A percentile compares a stretch with the other conserved stretches of the same genome.
Conservation (phyloP, 2,113 vertebrate genomes). For the Mirounga angustirostris region DNA sequence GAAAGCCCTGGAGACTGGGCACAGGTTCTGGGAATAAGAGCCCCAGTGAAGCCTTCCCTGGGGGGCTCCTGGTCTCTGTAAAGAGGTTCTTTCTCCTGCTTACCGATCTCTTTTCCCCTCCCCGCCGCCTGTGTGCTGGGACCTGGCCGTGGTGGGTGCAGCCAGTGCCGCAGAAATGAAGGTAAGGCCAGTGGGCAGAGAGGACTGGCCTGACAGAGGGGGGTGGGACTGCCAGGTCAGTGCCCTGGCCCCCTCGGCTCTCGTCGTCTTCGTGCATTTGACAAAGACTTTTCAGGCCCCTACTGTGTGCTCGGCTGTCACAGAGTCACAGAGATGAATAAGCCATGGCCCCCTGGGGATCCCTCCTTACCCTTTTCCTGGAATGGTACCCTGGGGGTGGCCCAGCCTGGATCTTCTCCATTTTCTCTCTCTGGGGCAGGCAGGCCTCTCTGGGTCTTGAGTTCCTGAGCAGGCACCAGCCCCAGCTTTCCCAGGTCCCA, state of each 20-base stretch:
- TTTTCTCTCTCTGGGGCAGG: not conserved
- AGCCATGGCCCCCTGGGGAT: not conserved
- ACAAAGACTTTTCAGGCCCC: not conserved
- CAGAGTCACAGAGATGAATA: not conserved
- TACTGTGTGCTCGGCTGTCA: not conserved
- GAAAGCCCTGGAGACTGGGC: not conserved
- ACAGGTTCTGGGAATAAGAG: not conserved
- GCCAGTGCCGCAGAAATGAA: constrained; percentile 83
- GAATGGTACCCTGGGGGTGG: not conserved
- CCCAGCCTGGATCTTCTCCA: not conserved
- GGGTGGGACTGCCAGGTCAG: not conserved
- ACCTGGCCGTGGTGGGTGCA: constrained; percentile 6
- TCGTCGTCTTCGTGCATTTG: not conserved
- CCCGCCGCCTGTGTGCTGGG: not conserved
- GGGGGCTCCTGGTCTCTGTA: not conserved
- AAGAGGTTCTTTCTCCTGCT: constrained; percentile 2
- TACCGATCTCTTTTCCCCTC: not conserved
- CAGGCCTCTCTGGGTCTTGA: not conserved
- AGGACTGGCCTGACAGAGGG: not conserved
- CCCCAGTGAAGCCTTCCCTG: not conserved
- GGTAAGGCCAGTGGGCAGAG: constrained; percentile 79
- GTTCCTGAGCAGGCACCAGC: not conserved
- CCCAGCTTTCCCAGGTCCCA: not conserved
- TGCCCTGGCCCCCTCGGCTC: not conserved
- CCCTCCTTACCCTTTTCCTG: not conserved